A percentile compares a stretch with the other conserved stretches of the same genome.
These are phyloP conservation scores for Ochotona curzoniae DNA, from an alignment of 2,113 vertebrate species.

Conservation along the genomic window DNA sequence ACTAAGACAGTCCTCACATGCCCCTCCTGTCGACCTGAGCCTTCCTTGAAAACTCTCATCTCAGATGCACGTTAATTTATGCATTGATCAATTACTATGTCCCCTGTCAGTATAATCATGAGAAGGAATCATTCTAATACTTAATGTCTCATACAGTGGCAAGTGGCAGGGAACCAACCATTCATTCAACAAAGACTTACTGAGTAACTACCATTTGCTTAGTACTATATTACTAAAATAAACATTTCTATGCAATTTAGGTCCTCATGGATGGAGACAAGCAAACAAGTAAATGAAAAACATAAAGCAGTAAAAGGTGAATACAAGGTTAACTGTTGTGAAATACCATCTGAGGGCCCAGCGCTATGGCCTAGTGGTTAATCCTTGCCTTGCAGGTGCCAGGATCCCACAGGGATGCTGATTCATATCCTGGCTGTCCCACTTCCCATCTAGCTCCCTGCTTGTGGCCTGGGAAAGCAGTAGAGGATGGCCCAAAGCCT, in stretches of 20 bases:
- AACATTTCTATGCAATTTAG: not conserved
- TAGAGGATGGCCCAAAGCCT: too few species aligned
- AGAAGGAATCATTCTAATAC: not conserved
- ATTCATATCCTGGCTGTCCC: too few species aligned
- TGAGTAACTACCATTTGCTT: too few species aligned
- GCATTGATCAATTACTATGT: not conserved
- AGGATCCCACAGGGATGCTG: too few species aligned
- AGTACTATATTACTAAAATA: not conserved
- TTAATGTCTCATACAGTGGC: not conserved
- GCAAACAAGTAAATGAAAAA: not conserved
- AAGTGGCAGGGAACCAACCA: not conserved
- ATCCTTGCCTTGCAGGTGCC: too few species aligned
- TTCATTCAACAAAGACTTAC: not conserved
- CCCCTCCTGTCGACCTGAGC: not conserved
- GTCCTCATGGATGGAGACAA: not conserved
- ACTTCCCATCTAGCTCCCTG: too few species aligned
- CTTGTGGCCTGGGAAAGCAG: too few species aligned
- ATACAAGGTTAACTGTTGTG: not conserved
- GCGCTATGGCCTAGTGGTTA: too few species aligned
- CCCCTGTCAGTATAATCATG: not conserved
- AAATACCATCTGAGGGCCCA: too few species aligned
- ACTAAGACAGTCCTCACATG: not conserved
- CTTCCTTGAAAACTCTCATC: not conserved
- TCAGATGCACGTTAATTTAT: not conserved
- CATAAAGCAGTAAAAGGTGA: not conserved